These are phyloP conservation scores for Mungos mungo DNA, from an alignment of 2,113 vertebrate species.

Conservation along the genomic window DNA sequence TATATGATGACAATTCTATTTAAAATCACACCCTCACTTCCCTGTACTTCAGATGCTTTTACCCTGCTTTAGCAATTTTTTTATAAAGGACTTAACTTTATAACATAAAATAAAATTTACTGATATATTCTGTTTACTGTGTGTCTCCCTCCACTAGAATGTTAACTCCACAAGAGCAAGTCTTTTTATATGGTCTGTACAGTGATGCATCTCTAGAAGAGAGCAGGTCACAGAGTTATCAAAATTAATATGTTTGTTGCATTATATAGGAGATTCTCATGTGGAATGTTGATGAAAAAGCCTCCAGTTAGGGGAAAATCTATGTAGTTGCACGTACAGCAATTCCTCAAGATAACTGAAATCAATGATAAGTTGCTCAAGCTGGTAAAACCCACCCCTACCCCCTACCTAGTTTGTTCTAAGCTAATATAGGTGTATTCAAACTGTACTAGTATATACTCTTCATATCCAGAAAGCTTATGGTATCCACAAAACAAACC, in stretches of 20 bases:
- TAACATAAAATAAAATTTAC: not conserved
- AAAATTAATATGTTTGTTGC: not conserved
- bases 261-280: not conserved
- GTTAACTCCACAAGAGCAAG: not conserved
- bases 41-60: not conserved
- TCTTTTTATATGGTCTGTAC: not conserved
- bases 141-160: not conserved
- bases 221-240: not conserved
- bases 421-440: not conserved
- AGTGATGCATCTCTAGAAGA: not conserved
- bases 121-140: not conserved
- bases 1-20: not conserved
- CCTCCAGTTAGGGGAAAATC: constrained; percentile 19
- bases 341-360: constrained; percentile 30
- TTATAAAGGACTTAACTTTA: not conserved
- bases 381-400: not conserved
- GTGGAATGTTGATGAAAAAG: not conserved
- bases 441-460: not conserved
- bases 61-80: not conserved
- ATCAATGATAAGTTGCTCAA: not conserved
- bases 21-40: not conserved
- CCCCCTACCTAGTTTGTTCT: not conserved
- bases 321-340: not conserved
- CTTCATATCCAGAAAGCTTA: constrained; percentile 14
- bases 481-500: not conserved